Evolutionary conservation across 2,797 vertebrate species (phyloP).

Genomic region (Pachyuromys duprasi): DNA sequence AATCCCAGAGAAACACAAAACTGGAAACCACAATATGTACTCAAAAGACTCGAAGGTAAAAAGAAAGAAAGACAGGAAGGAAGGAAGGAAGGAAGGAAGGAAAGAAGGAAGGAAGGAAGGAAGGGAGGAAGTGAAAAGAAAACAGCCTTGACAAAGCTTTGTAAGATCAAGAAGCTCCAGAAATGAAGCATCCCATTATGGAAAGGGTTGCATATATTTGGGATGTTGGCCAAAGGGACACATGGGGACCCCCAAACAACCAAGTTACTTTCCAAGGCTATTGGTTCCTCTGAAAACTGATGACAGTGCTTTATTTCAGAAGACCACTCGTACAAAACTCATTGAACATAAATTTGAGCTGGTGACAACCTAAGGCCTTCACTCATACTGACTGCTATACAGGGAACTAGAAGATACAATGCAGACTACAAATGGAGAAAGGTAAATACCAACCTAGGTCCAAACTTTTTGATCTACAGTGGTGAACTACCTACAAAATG

Average conservation of each 20-base stretch:
- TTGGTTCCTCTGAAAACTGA: too few species aligned
- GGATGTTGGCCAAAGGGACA: fast-evolving
- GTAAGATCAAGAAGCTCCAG: background rate
- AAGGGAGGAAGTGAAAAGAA: too few species aligned
- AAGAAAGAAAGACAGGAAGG: too few species aligned
- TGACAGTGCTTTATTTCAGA: background rate
- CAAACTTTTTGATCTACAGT: background rate
- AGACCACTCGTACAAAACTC: background rate
- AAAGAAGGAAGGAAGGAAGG: background rate
- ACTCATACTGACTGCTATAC: background rate
- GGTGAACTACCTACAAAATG: background rate
- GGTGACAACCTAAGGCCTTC: background rate
- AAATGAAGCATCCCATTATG: background rate
- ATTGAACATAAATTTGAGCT: background rate
- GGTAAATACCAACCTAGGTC: background rate
- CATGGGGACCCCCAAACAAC: background rate
- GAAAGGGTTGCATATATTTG: background rate
- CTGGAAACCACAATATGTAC: background rate
- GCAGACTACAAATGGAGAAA: background rate
- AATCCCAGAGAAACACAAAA: background rate
- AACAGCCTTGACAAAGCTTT: background rate
- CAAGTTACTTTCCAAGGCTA: background rate
- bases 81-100: too few species aligned
- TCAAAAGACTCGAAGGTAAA: background rate
- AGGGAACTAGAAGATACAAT: background rate